phyloP scores from a whole-genome alignment of 1,140 invertebrate genomes.

The Caenorhabditis latens region DNA sequence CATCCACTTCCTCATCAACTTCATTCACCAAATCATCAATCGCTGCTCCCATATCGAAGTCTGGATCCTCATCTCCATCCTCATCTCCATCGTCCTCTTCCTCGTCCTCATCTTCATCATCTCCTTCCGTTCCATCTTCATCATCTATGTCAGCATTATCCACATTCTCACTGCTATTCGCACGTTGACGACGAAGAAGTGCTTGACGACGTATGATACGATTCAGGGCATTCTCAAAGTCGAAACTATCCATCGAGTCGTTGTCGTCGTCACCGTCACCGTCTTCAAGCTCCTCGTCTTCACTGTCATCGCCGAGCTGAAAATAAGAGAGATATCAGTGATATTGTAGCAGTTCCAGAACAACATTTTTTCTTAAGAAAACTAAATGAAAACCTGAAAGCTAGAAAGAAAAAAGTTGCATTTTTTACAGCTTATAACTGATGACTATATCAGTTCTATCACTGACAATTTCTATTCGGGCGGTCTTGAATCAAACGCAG shows the following conservation, averaged over 20 bases:
- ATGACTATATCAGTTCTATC: no score
- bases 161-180: neutral
- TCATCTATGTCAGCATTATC: neutral
- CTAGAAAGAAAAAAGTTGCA: neutral
- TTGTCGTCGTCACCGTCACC: constrained; percentile 42
- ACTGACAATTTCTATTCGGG: no score
- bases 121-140: constrained; percentile 7
- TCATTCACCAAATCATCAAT: constrained; percentile 33
- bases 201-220: neutral
- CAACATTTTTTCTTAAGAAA: neutral
- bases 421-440: no score
- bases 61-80: constrained; percentile 13
- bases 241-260: neutral
- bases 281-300: constrained; percentile 38
- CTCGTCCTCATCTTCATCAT: neutral
- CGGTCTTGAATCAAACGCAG: no score
- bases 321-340: no score
- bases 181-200: neutral
- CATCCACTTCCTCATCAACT: neutral
- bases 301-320: constrained; percentile 39
- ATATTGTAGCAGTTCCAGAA: no score
- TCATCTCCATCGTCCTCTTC: constrained; percentile 45
- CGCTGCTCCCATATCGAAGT: neutral
- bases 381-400: neutral
- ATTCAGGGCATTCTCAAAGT: neutral